These are phyloP conservation scores for Brachionus plicatilis DNA, from an alignment of 1,140 invertebrate species.

Conservation along the genomic window DNA sequence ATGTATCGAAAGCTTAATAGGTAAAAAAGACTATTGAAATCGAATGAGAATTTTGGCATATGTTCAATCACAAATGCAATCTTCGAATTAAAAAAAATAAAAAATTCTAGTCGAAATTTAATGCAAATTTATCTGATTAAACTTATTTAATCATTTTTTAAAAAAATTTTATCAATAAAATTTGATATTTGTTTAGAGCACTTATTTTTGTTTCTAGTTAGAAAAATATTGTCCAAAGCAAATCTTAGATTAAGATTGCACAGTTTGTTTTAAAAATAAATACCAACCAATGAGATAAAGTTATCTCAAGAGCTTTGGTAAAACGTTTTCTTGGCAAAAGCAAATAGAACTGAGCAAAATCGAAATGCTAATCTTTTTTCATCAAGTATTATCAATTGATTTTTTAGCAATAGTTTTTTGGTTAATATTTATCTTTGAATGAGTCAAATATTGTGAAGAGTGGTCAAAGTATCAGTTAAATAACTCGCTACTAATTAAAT, in stretches of 20 bases:
- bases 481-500: neutral
- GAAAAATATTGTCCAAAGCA: neutral
- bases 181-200: neutral
- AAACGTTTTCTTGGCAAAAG: constrained; percentile 1
- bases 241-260: constrained; percentile 3
- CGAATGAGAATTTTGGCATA: neutral
- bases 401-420: neutral
- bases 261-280: constrained; percentile 21
- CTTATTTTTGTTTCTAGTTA: neutral
- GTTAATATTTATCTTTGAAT: neutral
- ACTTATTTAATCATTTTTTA: constrained; percentile 1
- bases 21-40: neutral
- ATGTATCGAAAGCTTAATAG: constrained; percentile 1
- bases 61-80: neutral
- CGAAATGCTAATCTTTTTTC: neutral
- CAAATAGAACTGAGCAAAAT: neutral
- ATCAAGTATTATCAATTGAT: constrained; percentile 30
- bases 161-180: neutral
- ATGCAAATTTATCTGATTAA: neutral
- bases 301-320: constrained; percentile 7
- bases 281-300: constrained; percentile 34
- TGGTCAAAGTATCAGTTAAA: constrained; percentile 15
- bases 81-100: neutral
- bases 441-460: neutral
- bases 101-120: neutral